Percentiles rank a stretch among this genome's conserved stretches.
These are phyloP conservation scores for Jaculus jaculus DNA, from an alignment of 2,113 vertebrate species.

Conservation along the genomic window DNA sequence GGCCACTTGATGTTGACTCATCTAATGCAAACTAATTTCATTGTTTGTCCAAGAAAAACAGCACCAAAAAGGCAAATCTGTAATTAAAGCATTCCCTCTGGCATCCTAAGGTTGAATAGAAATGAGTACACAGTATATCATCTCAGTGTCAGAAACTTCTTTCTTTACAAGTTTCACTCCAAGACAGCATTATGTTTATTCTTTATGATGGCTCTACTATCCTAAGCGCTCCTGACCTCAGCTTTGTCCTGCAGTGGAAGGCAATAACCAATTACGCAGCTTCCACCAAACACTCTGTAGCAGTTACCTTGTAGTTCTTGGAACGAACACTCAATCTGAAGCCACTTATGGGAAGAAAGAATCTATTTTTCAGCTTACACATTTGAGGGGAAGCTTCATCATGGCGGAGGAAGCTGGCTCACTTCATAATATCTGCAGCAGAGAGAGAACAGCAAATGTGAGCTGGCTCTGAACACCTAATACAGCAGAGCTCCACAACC, in stretches of 20 bases:
- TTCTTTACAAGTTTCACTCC: background rate
- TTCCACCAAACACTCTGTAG: background rate
- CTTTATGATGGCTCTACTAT: background rate
- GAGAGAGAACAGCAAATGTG: no score
- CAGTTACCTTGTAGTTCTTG: no score
- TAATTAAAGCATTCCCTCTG: slow-evolving; percentile 43
- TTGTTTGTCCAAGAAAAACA: slow-evolving; percentile 63
- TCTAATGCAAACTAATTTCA: slow-evolving; percentile 58
- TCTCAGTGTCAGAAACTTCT: background rate
- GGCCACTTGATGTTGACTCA: slow-evolving; percentile 34
- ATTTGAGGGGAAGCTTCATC: no score
- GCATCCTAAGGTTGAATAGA: background rate
- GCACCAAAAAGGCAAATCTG: slow-evolving; percentile 33
- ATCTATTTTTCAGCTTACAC: no score
- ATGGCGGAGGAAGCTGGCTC: no score
- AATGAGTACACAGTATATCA: background rate
- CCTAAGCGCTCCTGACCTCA: background rate
- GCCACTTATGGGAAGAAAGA: no score
- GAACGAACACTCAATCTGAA: no score
- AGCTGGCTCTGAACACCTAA: no score
- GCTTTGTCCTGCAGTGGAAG: background rate
- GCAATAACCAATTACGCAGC: background rate
- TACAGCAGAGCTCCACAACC: no score
- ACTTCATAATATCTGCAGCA: no score
- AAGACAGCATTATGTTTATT: background rate